Percentiles rank a stretch among this genome's conserved stretches.
Evolutionary conservation across 2,113 vertebrate species (phyloP).

Genomic region (Coreoperca whiteheadi): DNA sequence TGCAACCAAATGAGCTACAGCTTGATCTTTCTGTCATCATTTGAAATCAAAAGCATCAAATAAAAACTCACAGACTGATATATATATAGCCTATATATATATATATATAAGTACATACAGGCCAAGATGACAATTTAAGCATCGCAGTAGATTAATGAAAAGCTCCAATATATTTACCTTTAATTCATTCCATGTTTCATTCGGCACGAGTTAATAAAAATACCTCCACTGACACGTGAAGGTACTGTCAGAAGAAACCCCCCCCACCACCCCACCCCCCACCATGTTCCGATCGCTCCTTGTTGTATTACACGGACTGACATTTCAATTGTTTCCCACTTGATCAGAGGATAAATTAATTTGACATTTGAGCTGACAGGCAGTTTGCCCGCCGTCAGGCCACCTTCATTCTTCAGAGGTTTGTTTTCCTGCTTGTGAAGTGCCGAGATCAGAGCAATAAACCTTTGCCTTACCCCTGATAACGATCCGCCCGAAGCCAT

Average conservation of each 20-base stretch:
- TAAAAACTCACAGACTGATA: neutral
- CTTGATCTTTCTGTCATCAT: neutral
- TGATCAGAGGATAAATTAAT: constrained; percentile 79
- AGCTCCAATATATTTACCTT: neutral
- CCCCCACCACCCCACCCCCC: neutral
- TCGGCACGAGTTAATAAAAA: constrained; percentile 3
- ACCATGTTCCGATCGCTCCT: constrained; percentile 28
- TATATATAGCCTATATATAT: neutral
- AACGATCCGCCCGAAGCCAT: constrained; percentile 42
- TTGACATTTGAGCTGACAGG: constrained; percentile 81
- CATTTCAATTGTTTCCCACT: constrained; percentile 78
- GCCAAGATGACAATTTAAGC: neutral
- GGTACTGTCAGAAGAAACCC: constrained; percentile 15
- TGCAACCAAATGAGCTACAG: neutral
- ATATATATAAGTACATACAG: neutral
- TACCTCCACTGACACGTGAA: neutral
- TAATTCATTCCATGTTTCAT: constrained; percentile 8
- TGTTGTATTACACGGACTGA: constrained; percentile 62
- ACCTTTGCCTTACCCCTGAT: constrained; percentile 50
- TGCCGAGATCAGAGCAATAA: constrained; percentile 62
- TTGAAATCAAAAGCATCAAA: constrained; percentile 11
- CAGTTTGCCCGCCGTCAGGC: constrained; percentile 61
- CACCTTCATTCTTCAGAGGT: constrained; percentile 67
- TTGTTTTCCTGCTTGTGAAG: constrained; percentile 63
- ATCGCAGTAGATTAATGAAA: neutral